Percentiles rank a stretch among this genome's conserved stretches.
Conservation (phyloP, 2,888 invertebrate genomes). For the Platycnemis pennipes region DNA sequence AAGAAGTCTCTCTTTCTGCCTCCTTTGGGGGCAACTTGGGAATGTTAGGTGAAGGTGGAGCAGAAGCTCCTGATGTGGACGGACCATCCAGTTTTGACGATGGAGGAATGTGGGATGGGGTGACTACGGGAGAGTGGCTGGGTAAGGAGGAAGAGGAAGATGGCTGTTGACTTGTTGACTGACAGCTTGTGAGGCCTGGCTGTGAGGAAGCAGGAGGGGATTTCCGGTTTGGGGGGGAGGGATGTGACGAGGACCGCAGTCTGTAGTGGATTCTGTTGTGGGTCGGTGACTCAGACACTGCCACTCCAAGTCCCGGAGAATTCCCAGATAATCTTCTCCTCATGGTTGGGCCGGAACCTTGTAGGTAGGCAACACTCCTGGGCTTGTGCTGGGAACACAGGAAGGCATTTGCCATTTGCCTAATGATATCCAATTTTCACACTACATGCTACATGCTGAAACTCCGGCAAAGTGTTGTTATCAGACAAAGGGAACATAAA, state of each 20-base stretch:
- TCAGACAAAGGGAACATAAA: not conserved
- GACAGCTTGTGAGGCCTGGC: not conserved
- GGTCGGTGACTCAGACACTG: slow-evolving; percentile 36
- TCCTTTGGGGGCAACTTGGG: slow-evolving; percentile 38
- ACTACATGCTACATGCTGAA: not conserved
- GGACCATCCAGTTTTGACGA: slow-evolving; percentile 45
- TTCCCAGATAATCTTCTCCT: slow-evolving; percentile 40
- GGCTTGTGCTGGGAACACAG: slow-evolving; percentile 67
- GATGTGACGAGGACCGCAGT: slow-evolving; percentile 45
- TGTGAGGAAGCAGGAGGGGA: slow-evolving; percentile 52
- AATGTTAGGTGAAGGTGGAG: slow-evolving; percentile 46
- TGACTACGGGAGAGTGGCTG: slow-evolving; percentile 40
- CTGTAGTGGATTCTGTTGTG: slow-evolving; percentile 58
- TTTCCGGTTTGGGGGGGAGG: slow-evolving; percentile 38
- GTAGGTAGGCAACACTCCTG: slow-evolving; percentile 56
- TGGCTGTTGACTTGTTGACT: not conserved
- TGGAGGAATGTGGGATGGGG: slow-evolving; percentile 32
- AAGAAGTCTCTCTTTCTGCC: slow-evolving; percentile 56
- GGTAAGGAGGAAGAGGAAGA: not conserved
- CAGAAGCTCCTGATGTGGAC: slow-evolving; percentile 56
- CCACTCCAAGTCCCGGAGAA: slow-evolving; percentile 58
- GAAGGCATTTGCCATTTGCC: slow-evolving; percentile 59
- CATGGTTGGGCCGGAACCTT: slow-evolving; percentile 38
- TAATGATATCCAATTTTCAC: not conserved
- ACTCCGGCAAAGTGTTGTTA: not conserved